A percentile compares a stretch with the other conserved stretches of the same genome.
These are phyloP conservation scores for Drosophila nigricruria DNA, from an alignment of 2,888 invertebrate species.

Conservation along the genomic window DNA sequence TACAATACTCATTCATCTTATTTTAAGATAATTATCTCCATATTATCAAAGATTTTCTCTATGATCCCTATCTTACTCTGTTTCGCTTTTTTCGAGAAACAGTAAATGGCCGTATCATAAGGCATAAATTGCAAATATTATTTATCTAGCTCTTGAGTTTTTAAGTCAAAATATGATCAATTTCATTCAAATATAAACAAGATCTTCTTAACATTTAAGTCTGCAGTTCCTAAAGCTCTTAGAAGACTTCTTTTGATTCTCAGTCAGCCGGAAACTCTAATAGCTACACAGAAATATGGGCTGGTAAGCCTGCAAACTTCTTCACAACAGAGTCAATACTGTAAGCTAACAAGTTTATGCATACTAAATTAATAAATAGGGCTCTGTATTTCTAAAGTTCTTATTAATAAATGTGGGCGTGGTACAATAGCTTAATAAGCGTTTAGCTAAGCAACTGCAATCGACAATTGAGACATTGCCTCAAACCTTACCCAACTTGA, in stretches of 20 bases:
- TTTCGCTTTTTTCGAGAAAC: too few relatives aligned
- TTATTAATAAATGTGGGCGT: background rate
- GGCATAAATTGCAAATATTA: background rate
- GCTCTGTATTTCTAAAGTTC: background rate
- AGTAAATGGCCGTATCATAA: background rate
- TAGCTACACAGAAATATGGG: background rate
- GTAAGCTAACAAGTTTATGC: background rate
- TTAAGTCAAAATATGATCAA: too few relatives aligned
- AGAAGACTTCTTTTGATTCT: background rate
- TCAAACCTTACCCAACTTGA: conserved; percentile 15
- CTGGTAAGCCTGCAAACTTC: background rate
- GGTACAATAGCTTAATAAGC: conserved; percentile 18
- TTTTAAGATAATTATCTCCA: background rate
- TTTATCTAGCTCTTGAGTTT: background rate
- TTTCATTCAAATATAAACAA: too few relatives aligned
- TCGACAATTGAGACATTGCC: conserved; percentile 47
- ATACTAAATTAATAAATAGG: conserved; percentile 5
- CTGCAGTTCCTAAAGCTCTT: background rate
- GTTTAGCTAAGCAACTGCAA: conserved; percentile 27
- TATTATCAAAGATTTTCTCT: background rate
- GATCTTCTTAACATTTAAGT: background rate
- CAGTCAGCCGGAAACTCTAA: background rate
- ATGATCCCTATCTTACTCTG: background rate
- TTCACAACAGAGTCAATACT: background rate
- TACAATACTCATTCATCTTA: background rate